phyloP scores from a whole-genome alignment of 2,113 vertebrate species.

The Centropus unirufus region DNA sequence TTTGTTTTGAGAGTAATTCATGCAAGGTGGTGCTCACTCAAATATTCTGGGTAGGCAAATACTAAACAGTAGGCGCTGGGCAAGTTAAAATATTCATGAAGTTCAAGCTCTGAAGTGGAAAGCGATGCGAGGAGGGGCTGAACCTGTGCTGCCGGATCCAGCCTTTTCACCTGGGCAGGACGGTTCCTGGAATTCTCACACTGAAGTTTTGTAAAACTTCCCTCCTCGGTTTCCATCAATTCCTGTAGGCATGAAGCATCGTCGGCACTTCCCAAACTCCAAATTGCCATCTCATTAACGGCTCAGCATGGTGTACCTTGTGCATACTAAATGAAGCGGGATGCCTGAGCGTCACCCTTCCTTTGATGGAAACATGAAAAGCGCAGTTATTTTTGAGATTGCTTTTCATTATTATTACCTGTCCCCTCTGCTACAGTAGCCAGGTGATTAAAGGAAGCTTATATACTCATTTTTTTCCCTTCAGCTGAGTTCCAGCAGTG shows the following conservation, averaged over 20 bases:
- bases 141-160: background rate
- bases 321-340: background rate
- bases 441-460: background rate
- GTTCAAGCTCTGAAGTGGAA: background rate
- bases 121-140: rapidly evolving
- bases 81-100: constrained; percentile 42
- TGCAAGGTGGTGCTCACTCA: rapidly evolving
- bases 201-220: background rate
- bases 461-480: background rate
- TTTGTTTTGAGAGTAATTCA: background rate
- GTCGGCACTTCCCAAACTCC: constrained; percentile 3
- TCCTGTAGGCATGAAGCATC: background rate
- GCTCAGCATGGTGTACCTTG: background rate
- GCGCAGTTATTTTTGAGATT: background rate
- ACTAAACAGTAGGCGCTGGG: background rate
- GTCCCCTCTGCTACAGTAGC: background rate
- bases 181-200: background rate
- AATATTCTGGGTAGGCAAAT: background rate
- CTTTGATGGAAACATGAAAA: background rate
- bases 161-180: background rate
- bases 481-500: background rate
- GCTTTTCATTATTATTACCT: background rate
- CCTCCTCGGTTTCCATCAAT: background rate
- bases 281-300: constrained; percentile 43
- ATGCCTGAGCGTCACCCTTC: background rate